phyloP scores from a whole-genome alignment of 2,113 vertebrate genomes.

The Nerophis lumbriciformis region DNA sequence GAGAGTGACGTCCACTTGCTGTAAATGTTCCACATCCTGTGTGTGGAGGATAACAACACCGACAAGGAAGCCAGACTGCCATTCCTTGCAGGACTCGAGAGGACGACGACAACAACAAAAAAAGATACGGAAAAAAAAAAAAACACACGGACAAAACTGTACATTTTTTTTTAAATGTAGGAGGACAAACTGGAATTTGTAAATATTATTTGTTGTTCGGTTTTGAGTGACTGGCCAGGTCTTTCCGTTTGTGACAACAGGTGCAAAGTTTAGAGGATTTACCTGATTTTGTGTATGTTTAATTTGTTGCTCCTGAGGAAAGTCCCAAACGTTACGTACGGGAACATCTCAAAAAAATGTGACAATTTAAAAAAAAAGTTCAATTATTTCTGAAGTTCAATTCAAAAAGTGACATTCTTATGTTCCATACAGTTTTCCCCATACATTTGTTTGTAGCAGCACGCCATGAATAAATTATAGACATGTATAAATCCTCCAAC shows the following conservation, averaged over 20 bases:
- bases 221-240: constrained; percentile 65
- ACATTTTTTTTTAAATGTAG: constrained; percentile 75
- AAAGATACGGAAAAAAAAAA: constrained; percentile 32
- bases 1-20: constrained; percentile 14
- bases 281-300: constrained; percentile 46
- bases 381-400: no score
- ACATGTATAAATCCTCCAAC: no score
- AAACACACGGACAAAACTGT: constrained; percentile 66
- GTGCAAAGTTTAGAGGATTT: constrained; percentile 67
- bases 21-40: constrained; percentile 39
- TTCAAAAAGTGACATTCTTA: no score
- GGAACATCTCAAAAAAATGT: background rate
- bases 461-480: no score
- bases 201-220: constrained; percentile 78
- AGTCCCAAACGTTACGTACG: constrained; percentile 34
- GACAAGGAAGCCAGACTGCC: constrained; percentile 55
- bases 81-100: constrained; percentile 50
- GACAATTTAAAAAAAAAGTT: no score
- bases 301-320: constrained; percentile 39
- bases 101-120: constrained; percentile 44
- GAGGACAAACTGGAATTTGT: constrained; percentile 74
- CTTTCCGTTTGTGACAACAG: constrained; percentile 71
- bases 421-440: no score
- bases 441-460: no score
- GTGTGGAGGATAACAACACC: constrained; percentile 45